Evolutionary conservation across 2,888 invertebrate genomes (phyloP).

Genomic region (Choreutis nemorana): DNA sequence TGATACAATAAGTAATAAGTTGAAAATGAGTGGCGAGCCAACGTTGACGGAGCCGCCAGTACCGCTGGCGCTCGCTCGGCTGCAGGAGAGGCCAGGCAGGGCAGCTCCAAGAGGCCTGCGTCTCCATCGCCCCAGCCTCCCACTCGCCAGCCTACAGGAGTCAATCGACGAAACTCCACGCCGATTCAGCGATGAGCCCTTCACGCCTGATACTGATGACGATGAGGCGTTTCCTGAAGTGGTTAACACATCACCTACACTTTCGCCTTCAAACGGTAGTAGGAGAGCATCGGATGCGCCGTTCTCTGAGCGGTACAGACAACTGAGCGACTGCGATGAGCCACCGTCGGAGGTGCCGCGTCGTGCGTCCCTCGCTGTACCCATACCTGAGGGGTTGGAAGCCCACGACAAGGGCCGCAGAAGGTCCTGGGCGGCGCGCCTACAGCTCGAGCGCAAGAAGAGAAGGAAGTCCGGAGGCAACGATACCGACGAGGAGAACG

Average conservation of each 20-base stretch:
- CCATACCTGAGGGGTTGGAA: constrained; percentile 36
- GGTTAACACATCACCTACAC: constrained; percentile 23
- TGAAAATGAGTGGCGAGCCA: constrained; percentile 52
- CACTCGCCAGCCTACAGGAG: constrained; percentile 54
- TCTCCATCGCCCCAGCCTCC: constrained; percentile 47
- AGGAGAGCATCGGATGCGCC: constrained; percentile 55
- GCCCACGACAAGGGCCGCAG: constrained; percentile 64
- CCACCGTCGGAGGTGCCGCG: constrained; percentile 49
- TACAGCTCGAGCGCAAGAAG: constrained; percentile 61
- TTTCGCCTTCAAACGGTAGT: constrained; percentile 38
- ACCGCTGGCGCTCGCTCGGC: constrained; percentile 51
- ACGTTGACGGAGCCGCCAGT: constrained; percentile 58
- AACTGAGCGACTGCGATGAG: constrained; percentile 49
- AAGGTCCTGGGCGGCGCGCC: constrained; percentile 68
- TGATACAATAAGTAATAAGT: constrained; percentile 20
- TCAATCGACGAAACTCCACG: constrained; percentile 48
- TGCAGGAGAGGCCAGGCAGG: constrained; percentile 39
- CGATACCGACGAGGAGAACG: constrained; percentile 50
- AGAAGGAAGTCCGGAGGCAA: constrained; percentile 61
- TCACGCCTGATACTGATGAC: constrained; percentile 42
- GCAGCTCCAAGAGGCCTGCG: constrained; percentile 36
- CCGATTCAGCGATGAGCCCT: constrained; percentile 46
- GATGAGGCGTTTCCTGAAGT: constrained; percentile 44
- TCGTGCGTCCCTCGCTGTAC: constrained; percentile 51
- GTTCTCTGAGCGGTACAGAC: constrained; percentile 53